Conservation (phyloP, 2,113 vertebrate genomes). For the Misgurnus mizolepis region DNA sequence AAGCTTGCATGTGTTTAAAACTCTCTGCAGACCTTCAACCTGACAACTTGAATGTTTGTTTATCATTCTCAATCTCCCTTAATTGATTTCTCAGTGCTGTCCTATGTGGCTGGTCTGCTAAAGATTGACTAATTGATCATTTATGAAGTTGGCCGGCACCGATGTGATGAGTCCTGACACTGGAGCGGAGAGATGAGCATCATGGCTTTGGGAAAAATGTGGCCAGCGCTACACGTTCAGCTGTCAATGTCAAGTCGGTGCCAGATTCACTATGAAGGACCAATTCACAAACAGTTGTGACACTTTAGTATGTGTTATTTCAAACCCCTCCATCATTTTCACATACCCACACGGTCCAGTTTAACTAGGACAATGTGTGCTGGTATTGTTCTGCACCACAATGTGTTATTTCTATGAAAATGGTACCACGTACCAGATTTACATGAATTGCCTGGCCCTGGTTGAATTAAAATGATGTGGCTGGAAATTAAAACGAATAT, state of each 20-base stretch:
- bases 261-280: background rate
- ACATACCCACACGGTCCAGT: background rate
- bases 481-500: no score
- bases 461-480: no score
- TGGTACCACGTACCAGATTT: no score
- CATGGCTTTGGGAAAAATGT: constrained; percentile 5
- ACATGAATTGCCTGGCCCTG: no score
- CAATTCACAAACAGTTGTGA: background rate
- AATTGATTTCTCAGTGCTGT: constrained; percentile 44
- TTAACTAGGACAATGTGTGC: background rate
- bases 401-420: background rate
- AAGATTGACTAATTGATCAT: constrained; percentile 49
- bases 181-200: background rate
- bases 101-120: constrained; percentile 10
- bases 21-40: constrained; percentile 10
- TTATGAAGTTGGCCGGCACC: constrained; percentile 8
- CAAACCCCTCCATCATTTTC: background rate
- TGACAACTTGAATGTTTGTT: constrained; percentile 23
- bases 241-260: constrained; percentile 9
- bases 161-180: background rate
- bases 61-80: constrained; percentile 27
- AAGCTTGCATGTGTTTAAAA: constrained; percentile 11
- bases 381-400: background rate
- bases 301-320: background rate
- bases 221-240: background rate